Conservation (phyloP, 1,140 invertebrate species). For the Ganaspis sp. region DNA sequence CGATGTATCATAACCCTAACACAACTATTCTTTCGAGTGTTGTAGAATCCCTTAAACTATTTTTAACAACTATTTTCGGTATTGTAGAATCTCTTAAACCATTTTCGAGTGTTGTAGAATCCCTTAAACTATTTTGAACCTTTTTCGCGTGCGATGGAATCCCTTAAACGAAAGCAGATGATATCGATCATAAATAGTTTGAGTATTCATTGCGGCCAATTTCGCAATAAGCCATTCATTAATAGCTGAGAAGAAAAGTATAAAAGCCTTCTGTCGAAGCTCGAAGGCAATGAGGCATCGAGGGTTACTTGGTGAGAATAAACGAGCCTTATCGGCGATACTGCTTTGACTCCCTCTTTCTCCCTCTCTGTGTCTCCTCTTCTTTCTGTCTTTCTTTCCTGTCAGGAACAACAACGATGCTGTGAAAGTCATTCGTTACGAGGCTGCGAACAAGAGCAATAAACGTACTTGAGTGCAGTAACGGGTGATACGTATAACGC, state of each 20-base stretch:
- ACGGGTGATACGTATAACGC: slow-evolving; percentile 64
- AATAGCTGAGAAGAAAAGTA: slow-evolving; percentile 11
- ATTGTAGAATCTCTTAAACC: no score
- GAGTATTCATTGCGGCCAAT: not conserved
- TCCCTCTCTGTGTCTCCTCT: slow-evolving; percentile 39
- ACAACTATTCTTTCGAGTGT: no score
- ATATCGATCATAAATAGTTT: slow-evolving; percentile 20
- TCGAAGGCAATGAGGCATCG: slow-evolving; percentile 21
- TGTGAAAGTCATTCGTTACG: slow-evolving; percentile 72
- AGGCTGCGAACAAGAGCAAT: slow-evolving; percentile 74
- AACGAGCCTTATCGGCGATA: slow-evolving; percentile 53
- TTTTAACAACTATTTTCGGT: no score
- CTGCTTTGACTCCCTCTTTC: slow-evolving; percentile 42
- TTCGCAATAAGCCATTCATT: slow-evolving; percentile 23
- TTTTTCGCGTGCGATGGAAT: no score
- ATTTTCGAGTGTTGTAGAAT: no score
- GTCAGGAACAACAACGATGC: slow-evolving; percentile 47
- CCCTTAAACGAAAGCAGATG: not conserved
- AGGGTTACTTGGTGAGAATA: slow-evolving; percentile 42
- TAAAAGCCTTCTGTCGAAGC: slow-evolving; percentile 27
- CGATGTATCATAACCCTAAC: no score
- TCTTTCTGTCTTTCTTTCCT: slow-evolving; percentile 28
- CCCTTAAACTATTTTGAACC: no score
- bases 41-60: no score
- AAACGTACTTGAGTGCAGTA: slow-evolving; percentile 70